Conservation (phyloP, 2,888 invertebrate genomes). For the Leptarthrus brevirostris region DNA sequence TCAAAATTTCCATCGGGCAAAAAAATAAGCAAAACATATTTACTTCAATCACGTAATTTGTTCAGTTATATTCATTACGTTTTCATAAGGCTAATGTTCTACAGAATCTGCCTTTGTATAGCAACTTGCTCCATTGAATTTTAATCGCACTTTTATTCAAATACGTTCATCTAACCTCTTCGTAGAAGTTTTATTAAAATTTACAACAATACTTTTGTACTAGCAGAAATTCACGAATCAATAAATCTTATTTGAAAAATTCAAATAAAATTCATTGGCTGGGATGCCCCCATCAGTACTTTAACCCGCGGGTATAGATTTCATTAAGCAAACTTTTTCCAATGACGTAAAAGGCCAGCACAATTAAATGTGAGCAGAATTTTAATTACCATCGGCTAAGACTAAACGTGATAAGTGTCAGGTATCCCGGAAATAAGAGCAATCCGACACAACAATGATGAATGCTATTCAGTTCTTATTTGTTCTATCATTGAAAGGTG, state of each 20-base stretch:
- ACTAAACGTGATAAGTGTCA: constrained; percentile 18
- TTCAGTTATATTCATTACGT: constrained; percentile 4
- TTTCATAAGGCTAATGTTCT: not conserved
- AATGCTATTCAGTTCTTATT: not conserved
- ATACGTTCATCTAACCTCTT: not conserved
- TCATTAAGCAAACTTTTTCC: constrained; percentile 22
- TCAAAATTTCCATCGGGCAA: too few relatives aligned
- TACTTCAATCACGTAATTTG: too few relatives aligned
- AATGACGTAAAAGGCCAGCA: constrained; percentile 19
- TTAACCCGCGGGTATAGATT: constrained; percentile 18
- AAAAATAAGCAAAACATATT: too few relatives aligned
- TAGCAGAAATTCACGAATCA: not conserved
- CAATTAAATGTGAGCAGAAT: constrained; percentile 2
- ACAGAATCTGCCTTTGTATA: not conserved
- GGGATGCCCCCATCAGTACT: not conserved
- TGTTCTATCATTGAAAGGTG: not conserved
- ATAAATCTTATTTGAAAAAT: not conserved
- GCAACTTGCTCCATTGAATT: not conserved
- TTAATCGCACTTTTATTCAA: not conserved
- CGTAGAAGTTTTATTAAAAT: not conserved
- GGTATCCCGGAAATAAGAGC: constrained; percentile 30
- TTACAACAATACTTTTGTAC: not conserved
- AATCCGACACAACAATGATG: too few relatives aligned
- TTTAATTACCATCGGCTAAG: constrained; percentile 1
- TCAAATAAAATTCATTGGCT: not conserved